Evolutionary conservation across 2,888 invertebrate genomes (phyloP).

Genomic region (Stictocephala bisonia): DNA sequence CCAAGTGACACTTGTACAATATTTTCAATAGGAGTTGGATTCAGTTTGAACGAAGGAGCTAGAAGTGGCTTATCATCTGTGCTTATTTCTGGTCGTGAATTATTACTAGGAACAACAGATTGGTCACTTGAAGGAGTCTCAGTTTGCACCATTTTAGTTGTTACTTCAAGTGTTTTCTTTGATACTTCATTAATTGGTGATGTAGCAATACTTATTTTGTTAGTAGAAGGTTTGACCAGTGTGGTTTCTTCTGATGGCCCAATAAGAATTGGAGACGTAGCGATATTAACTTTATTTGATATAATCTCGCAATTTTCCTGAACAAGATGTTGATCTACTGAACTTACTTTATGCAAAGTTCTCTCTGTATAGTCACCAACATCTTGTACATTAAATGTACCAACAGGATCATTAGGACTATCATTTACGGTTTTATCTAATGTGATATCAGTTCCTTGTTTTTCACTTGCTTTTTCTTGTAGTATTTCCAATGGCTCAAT

Average conservation of each 20-base stretch:
- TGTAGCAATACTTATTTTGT: not conserved
- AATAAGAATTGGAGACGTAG: not conserved
- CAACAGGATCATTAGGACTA: too few relatives aligned
- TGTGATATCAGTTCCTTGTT: too few relatives aligned
- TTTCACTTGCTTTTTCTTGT: too few relatives aligned
- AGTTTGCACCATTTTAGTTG: slow-evolving; percentile 14
- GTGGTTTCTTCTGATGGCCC: not conserved
- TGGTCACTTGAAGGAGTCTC: too few relatives aligned
- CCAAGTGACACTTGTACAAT: not conserved
- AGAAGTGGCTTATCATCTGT: not conserved
- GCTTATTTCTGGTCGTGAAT: too few relatives aligned
- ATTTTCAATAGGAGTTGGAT: slow-evolving; percentile 12
- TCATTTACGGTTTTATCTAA: too few relatives aligned
- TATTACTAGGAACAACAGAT: not conserved
- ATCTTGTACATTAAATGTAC: too few relatives aligned
- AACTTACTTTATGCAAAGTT: too few relatives aligned
- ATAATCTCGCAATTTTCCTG: not conserved
- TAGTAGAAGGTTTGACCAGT: not conserved
- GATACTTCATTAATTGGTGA: not conserved
- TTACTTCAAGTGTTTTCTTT: not conserved
- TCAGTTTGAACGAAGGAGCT: slow-evolving; percentile 2
- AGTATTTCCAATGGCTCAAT: too few relatives aligned
- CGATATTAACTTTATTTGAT: not conserved
- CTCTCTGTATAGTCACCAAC: too few relatives aligned
- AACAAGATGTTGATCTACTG: too few relatives aligned